These are phyloP conservation scores for Grammomys surdaster DNA, from an alignment of 2,113 vertebrate species.

Conservation along the genomic window DNA sequence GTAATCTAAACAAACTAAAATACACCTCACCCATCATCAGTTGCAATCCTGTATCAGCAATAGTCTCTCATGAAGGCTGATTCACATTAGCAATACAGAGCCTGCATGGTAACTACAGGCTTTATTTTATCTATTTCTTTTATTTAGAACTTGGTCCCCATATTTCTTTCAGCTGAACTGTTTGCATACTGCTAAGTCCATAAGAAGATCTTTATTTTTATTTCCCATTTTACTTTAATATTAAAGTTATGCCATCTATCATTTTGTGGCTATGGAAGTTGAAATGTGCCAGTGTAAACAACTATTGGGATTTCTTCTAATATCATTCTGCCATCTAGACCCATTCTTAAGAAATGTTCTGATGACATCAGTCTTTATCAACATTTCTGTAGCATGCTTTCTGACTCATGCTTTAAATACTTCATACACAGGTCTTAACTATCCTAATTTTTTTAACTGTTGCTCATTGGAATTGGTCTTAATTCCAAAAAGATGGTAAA, in stretches of 20 bases:
- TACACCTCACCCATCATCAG: neutral
- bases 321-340: constrained; percentile 1
- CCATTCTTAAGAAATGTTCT: constrained; percentile 43
- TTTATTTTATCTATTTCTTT: constrained; percentile 33
- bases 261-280: neutral
- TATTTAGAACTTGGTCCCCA: constrained; percentile 6
- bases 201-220: constrained; percentile 27
- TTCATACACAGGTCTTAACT: constrained; percentile 31
- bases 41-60: neutral
- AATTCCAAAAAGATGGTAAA: constrained; percentile 48
- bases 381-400: constrained; percentile 35
- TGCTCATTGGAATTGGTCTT: constrained; percentile 18
- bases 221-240: constrained; percentile 50
- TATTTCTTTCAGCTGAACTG: constrained; percentile 31
- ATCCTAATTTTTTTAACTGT: neutral
- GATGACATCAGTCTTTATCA: neutral
- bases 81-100: neutral
- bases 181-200: neutral
- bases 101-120: neutral
- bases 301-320: constrained; percentile 13
- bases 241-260: constrained; percentile 9
- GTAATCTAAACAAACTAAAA: constrained; percentile 27
- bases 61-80: neutral
- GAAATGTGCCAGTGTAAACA: neutral
- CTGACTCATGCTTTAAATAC: constrained; percentile 22